Evolutionary conservation across 2,888 invertebrate genomes (phyloP), one percentile per base, ranked within the genome.

Genomic region (Archips crataeganus): DNA sequence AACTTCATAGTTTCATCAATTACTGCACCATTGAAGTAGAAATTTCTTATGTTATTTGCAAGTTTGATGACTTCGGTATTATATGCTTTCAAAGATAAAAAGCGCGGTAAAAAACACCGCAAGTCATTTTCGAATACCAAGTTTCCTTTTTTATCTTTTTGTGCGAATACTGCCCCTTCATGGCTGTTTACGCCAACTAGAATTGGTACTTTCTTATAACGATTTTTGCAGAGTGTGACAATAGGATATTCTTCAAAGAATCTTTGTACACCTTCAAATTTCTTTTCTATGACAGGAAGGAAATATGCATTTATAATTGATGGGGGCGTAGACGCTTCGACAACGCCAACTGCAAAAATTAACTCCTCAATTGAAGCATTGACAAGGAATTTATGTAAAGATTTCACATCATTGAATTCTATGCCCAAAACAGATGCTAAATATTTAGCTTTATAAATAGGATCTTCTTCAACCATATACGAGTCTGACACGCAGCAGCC

Each of bases 151-250:
- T 79, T 80, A 63, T 89, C 82, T 66, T 75, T 83, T 2, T 79
- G 79, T 6, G 91, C 54, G 75, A 94, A 94, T 0, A 87, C 74
- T 0, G 87, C 93, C 0, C 85, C 90, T 80, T 94, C 94, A 23
- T 88, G 85, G 0, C 89, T 88, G 74, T 86, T 85, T 0, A 83
- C 62, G 0, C 90, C 87, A 0, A 79, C 65, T 0, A 94, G 47
- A 0, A 87, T 73, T 0, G 94, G 93, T 0, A 93, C 81, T 75
- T 87, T 89, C 1, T 81, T 78, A 32, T 84, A 86, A 1, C 84
- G 79, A 71, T 88, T 87, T 6, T 81, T 76, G 1, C 77, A 77
- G 1, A 93, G 76, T 42, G 81, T 79, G 2, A 82, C 77, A 23
- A 85, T 75, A 0, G 94, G 91, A 5, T 81, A 79, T 68, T 92